These are phyloP conservation scores for Drosophila quinaria DNA, from an alignment of 2,888 invertebrate species.

Conservation along the genomic window DNA sequence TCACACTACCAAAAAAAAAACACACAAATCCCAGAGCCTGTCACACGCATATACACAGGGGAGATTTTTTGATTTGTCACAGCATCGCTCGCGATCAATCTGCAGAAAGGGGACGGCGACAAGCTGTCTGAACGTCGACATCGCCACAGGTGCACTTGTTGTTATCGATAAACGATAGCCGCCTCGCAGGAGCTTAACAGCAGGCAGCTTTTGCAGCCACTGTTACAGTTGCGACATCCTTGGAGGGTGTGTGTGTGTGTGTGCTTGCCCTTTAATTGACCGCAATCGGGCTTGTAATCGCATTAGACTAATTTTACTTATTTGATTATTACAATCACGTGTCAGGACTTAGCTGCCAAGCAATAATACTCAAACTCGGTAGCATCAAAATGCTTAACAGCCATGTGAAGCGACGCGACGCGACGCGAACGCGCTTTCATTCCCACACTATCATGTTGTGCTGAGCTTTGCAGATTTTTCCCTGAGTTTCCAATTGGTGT, in stretches of 20 bases:
- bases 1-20: slow-evolving; percentile 55
- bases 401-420: slow-evolving; percentile 31
- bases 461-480: slow-evolving; percentile 64
- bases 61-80: slow-evolving; percentile 46
- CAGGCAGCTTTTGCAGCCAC: not conserved
- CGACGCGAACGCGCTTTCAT: slow-evolving; percentile 43
- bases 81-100: slow-evolving; percentile 36
- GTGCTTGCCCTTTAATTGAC: slow-evolving; percentile 64
- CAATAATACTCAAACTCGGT: slow-evolving; percentile 19
- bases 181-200: slow-evolving; percentile 13
- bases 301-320: slow-evolving; percentile 62
- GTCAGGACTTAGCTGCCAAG: slow-evolving; percentile 70
- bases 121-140: slow-evolving; percentile 16
- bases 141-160: slow-evolving; percentile 22
- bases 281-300: slow-evolving; percentile 64
- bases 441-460: slow-evolving; percentile 74
- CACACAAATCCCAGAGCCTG: slow-evolving; percentile 36
- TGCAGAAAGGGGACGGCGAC: not conserved
- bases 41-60: slow-evolving; percentile 35
- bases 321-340: slow-evolving; percentile 69
- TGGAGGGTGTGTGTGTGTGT: not conserved
- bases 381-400: slow-evolving; percentile 19
- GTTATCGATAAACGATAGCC: slow-evolving; percentile 20
- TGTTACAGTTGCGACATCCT: slow-evolving; percentile 4
- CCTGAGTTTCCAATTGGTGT: slow-evolving; percentile 37